Evolutionary conservation across 2,888 invertebrate genomes (phyloP).

Genomic region (Andrena fulva): DNA sequence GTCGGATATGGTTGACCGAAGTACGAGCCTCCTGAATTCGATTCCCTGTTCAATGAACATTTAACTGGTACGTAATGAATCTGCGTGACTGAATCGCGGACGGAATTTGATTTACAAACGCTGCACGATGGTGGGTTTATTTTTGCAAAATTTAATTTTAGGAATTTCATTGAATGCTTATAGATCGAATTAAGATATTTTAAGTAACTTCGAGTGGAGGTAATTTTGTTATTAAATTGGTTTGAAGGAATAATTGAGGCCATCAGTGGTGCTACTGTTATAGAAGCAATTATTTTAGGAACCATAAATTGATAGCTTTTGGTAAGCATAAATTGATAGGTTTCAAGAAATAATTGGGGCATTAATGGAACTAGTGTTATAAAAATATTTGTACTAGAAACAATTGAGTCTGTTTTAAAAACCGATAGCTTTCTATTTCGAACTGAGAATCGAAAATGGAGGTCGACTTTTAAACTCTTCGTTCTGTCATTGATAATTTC

Average conservation of each 20-base stretch:
- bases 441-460: not conserved
- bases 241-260: no score
- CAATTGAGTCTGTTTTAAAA: no score
- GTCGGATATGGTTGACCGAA: constrained; percentile 28
- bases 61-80: not conserved
- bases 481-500: not conserved
- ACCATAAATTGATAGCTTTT: no score
- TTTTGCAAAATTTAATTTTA: not conserved
- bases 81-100: not conserved
- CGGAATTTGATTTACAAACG: no score
- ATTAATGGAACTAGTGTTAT: no score
- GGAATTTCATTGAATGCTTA: not conserved
- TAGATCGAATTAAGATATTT: not conserved
- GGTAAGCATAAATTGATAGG: no score
- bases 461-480: not conserved
- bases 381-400: no score
- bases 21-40: not conserved
- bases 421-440: no score
- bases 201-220: not conserved
- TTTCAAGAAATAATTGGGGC: no score
- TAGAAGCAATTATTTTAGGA: no score
- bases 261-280: no score
- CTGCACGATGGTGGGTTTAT: no score
- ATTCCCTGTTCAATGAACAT: not conserved
- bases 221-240: not conserved